Evolutionary conservation across 2,888 invertebrate species (phyloP).

Genomic region (Petrophora chlorosata): DNA sequence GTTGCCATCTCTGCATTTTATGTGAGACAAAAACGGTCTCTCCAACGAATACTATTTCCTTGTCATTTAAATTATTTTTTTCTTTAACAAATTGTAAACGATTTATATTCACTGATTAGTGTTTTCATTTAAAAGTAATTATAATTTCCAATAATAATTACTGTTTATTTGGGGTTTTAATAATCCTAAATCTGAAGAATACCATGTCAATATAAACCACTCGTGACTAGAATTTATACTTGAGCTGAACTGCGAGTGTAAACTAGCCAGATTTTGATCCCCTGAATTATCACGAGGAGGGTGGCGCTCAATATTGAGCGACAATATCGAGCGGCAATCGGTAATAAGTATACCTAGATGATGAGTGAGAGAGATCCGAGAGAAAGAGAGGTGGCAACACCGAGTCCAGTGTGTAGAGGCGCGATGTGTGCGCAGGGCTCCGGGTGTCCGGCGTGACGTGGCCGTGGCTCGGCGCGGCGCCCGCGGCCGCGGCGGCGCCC

Average conservation of each 20-base stretch:
- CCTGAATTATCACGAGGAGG: too few species aligned
- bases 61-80: too few species aligned
- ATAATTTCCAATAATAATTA: too few species aligned
- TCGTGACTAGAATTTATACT: background rate
- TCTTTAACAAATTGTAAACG: too few species aligned
- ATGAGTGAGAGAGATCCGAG: background rate
- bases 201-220: too few species aligned
- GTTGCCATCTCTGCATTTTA: conserved; percentile 17
- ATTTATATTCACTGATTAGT: too few species aligned
- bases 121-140: too few species aligned
- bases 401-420: conserved; percentile 54
- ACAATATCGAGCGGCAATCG: background rate
- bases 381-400: conserved; percentile 19
- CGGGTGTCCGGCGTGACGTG: conserved; percentile 90
- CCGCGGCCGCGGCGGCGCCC: conserved; percentile 85
- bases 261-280: too few species aligned
- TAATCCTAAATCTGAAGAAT: too few species aligned
- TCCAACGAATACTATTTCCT: too few species aligned
- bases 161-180: background rate
- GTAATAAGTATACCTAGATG: background rate
- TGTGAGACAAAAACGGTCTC: too few species aligned
- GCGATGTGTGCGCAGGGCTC: conserved; percentile 86
- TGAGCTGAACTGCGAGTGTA: background rate
- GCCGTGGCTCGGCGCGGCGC: conserved; percentile 88
- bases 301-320: background rate